Evolutionary conservation across 2,888 invertebrate genomes (phyloP).

Genomic region (Lathronympha strigana): DNA sequence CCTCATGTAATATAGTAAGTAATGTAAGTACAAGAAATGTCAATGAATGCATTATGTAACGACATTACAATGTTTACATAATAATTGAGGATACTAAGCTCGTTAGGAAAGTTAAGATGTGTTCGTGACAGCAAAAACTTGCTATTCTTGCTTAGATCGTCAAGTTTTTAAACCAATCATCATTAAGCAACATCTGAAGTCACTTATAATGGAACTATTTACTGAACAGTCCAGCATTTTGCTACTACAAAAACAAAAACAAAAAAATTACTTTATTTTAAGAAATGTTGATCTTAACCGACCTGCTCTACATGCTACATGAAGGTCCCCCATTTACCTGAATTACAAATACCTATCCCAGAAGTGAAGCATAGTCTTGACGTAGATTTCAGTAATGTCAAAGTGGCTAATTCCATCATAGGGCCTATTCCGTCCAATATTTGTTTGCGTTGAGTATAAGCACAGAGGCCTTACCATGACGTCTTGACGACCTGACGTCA

Average conservation of each 20-base stretch:
- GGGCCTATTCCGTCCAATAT: too few relatives aligned
- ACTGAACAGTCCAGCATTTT: background rate
- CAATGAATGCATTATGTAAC: too few relatives aligned
- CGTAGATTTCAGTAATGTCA: too few relatives aligned
- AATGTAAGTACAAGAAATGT: too few relatives aligned
- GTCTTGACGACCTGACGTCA: too few relatives aligned
- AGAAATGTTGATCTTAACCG: background rate
- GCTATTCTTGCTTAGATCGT: background rate
- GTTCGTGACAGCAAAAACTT: background rate
- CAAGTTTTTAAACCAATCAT: slow-evolving; percentile 20
- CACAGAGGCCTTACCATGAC: too few relatives aligned
- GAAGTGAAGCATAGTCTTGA: too few relatives aligned
- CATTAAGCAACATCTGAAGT: slow-evolving; percentile 9
- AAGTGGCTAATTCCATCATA: too few relatives aligned
- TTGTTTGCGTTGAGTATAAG: too few relatives aligned
- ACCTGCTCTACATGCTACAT: background rate
- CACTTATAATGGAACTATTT: slow-evolving; percentile 13
- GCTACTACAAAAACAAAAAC: background rate
- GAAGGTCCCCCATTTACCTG: background rate
- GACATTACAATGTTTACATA: background rate
- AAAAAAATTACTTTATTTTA: background rate
- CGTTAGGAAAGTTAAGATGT: slow-evolving; percentile 11
- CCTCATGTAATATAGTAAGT: too few relatives aligned
- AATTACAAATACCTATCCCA: too few relatives aligned
- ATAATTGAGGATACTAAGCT: slow-evolving; percentile 4